A percentile compares a stretch with the other conserved stretches of the same genome.
phyloP scores from a whole-genome alignment of 2,888 invertebrate genomes.

The Nipponacmea schrenckii region DNA sequence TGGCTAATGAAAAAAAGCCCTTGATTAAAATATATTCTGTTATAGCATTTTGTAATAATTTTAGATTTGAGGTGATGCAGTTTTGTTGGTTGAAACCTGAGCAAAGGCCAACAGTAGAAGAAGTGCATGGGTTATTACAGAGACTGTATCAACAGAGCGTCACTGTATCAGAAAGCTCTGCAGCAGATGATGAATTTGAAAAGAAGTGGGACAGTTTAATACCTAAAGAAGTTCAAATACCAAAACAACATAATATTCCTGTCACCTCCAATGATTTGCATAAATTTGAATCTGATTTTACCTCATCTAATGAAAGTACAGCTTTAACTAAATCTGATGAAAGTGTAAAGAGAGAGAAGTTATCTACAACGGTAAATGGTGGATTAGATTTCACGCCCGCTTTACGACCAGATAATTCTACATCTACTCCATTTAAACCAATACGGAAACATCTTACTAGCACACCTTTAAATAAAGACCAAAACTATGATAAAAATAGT shows the following conservation, averaged over 20 bases:
- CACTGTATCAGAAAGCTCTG: slow-evolving; percentile 19
- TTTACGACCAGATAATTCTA: not conserved
- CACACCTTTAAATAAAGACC: slow-evolving; percentile 2
- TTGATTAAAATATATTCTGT: not conserved
- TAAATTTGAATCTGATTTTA: slow-evolving; percentile 10
- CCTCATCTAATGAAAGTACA: slow-evolving; percentile 12
- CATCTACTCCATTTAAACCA: not conserved
- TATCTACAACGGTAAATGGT: slow-evolving; percentile 13
- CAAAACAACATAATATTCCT: slow-evolving; percentile 15
- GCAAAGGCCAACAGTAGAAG: slow-evolving; percentile 70
- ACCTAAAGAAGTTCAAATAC: slow-evolving; percentile 21
- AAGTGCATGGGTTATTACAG: slow-evolving; percentile 71
- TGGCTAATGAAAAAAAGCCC: too few species aligned
- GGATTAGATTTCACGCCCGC: not conserved
- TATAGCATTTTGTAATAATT: slow-evolving; percentile 5
- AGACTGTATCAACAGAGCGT: slow-evolving; percentile 54
- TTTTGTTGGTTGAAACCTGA: slow-evolving; percentile 75
- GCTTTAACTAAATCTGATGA: slow-evolving; percentile 11
- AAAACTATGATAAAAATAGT: not conserved
- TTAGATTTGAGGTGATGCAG: slow-evolving; percentile 79
- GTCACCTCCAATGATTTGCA: slow-evolving; percentile 20
- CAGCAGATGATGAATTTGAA: slow-evolving; percentile 31
- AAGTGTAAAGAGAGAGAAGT: slow-evolving; percentile 18
- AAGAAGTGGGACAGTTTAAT: slow-evolving; percentile 32
- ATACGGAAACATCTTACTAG: slow-evolving; percentile 1